Conservation (phyloP, 1,140 invertebrate species). For the Lepeophtheirus salmonis region DNA sequence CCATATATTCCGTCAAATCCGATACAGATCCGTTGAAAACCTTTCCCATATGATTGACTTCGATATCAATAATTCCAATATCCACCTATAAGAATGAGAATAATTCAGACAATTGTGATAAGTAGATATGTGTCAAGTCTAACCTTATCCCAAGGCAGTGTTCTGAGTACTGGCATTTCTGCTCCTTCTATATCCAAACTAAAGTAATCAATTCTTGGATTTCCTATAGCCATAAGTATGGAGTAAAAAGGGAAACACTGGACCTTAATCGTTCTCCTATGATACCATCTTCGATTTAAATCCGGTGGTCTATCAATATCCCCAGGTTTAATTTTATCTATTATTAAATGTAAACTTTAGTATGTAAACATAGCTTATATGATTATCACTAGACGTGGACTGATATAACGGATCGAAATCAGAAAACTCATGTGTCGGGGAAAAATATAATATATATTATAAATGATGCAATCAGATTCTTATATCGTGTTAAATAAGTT, state of each 20-base stretch:
- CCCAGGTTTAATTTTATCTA: background rate
- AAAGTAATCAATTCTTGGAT: slow-evolving; percentile 26
- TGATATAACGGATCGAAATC: no score
- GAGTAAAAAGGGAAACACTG: slow-evolving; percentile 14
- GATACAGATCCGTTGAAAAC: background rate
- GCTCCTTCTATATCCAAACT: slow-evolving; percentile 28
- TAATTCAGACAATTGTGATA: background rate
- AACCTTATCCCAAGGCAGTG: slow-evolving; percentile 26
- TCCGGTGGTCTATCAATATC: background rate
- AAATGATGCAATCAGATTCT: no score
- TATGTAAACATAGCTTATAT: no score
- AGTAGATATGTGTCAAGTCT: slow-evolving; percentile 20
- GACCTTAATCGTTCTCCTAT: slow-evolving; percentile 5
- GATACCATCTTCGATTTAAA: background rate
- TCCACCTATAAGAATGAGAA: slow-evolving; percentile 1
- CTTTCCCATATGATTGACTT: slow-evolving; percentile 11
- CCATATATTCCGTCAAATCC: slow-evolving; percentile 4
- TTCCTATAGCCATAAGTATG: slow-evolving; percentile 1
- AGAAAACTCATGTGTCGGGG: no score
- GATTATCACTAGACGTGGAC: no score
- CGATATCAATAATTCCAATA: background rate
- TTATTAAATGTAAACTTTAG: background rate
- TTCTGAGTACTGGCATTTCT: slow-evolving; percentile 25
- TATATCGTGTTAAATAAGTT: no score
- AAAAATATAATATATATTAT: no score